These are phyloP conservation scores for Formica selysi DNA, from an alignment of 1,140 invertebrate species.

Conservation along the genomic window DNA sequence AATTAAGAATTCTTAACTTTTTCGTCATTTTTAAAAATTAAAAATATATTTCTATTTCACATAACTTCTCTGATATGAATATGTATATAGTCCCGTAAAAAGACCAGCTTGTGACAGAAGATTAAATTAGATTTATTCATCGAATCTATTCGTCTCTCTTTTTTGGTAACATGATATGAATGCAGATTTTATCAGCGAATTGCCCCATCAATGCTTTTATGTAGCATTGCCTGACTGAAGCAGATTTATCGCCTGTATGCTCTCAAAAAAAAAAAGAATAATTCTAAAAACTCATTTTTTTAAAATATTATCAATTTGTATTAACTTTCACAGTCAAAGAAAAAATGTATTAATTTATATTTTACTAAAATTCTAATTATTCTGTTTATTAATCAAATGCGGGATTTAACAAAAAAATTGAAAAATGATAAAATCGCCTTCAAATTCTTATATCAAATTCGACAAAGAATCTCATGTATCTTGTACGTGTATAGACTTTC, in stretches of 20 bases:
- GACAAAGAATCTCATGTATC: not conserved
- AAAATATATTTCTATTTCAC: not conserved
- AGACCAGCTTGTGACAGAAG: not conserved
- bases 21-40: not conserved
- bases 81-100: not conserved
- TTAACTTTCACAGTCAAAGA: not conserved
- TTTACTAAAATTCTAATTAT: constrained; percentile 14
- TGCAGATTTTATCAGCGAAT: constrained; percentile 43
- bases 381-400: too few species aligned
- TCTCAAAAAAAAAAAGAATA: not conserved
- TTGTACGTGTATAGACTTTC: constrained; percentile 14
- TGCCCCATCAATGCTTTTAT: constrained; percentile 10
- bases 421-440: not conserved
- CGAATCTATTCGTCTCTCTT: constrained; percentile 28
- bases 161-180: constrained; percentile 35
- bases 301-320: not conserved
- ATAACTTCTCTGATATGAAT: not conserved
- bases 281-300: not conserved
- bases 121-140: constrained; percentile 54
- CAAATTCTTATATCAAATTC: constrained; percentile 6
- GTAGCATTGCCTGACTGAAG: constrained; percentile 13
- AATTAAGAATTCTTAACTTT: not conserved
- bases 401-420: not conserved
- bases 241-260: not conserved
- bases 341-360: not conserved